Percentiles rank a stretch among this genome's conserved stretches.
Conservation (phyloP, 2,113 vertebrate genomes). For the Jacana jacana region DNA sequence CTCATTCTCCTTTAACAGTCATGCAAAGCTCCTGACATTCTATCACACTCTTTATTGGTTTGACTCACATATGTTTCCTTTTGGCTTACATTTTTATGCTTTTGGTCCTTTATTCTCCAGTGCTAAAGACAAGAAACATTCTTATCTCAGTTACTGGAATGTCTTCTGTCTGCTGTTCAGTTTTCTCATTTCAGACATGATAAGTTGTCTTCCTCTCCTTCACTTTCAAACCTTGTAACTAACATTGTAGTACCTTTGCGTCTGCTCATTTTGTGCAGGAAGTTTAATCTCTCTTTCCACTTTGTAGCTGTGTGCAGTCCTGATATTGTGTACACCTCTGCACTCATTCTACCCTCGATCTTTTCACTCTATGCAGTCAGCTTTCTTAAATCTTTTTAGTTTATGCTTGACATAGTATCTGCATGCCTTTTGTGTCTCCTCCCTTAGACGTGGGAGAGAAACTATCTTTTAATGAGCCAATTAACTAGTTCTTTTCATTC, state of each 20-base stretch:
- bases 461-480: background rate
- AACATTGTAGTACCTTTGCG: background rate
- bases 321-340: background rate
- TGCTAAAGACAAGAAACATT: background rate
- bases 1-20: background rate
- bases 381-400: background rate
- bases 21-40: background rate
- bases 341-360: background rate
- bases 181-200: background rate
- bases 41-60: background rate
- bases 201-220: background rate
- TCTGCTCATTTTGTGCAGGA: background rate
- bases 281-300: background rate
- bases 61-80: background rate
- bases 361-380: background rate
- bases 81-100: background rate
- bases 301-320: background rate
- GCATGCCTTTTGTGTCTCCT: background rate
- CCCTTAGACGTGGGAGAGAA: background rate
- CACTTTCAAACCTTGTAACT: background rate
- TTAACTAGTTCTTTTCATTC: slow-evolving; percentile 4
- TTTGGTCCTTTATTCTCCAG: background rate
- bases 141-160: background rate
- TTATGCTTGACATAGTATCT: background rate
- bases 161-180: background rate